Evolutionary conservation across 2,113 vertebrate genomes (phyloP).

Genomic region (Nothoprocta perdicaria): DNA sequence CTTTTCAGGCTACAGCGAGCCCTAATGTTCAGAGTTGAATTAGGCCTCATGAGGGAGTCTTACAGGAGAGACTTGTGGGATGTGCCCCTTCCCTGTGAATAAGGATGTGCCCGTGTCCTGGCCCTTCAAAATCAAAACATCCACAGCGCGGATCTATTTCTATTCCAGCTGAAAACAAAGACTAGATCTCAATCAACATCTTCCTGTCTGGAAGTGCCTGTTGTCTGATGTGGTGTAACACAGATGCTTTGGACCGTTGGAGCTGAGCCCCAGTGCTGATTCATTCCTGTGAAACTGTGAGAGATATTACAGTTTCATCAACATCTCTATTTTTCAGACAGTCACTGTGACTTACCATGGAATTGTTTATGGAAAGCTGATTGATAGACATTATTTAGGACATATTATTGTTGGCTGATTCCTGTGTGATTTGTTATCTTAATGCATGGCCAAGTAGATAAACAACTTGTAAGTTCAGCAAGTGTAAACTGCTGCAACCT

Average conservation of each 20-base stretch:
- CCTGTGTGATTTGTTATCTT: neutral
- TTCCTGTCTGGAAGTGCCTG: neutral
- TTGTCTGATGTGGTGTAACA: neutral
- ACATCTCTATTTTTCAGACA: neutral
- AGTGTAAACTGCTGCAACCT: neutral
- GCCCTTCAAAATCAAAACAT: neutral
- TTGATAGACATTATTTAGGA: neutral
- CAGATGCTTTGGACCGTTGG: neutral
- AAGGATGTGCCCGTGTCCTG: neutral
- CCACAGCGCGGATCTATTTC: neutral
- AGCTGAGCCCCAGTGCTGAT: neutral
- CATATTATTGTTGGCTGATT: neutral
- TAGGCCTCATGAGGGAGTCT: neutral
- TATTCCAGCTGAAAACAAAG: neutral
- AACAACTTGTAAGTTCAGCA: neutral
- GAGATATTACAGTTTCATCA: neutral
- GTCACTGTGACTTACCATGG: neutral
- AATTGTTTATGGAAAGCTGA: neutral
- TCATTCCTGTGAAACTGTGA: neutral
- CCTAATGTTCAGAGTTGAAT: neutral
- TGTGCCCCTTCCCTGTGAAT: neutral
- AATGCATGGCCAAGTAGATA: neutral
- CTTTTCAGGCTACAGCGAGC: neutral
- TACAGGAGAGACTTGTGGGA: neutral
- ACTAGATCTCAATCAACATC: neutral